Conservation (phyloP, 2,797 vertebrate species). For the Semaprochilodus insignis region DNA sequence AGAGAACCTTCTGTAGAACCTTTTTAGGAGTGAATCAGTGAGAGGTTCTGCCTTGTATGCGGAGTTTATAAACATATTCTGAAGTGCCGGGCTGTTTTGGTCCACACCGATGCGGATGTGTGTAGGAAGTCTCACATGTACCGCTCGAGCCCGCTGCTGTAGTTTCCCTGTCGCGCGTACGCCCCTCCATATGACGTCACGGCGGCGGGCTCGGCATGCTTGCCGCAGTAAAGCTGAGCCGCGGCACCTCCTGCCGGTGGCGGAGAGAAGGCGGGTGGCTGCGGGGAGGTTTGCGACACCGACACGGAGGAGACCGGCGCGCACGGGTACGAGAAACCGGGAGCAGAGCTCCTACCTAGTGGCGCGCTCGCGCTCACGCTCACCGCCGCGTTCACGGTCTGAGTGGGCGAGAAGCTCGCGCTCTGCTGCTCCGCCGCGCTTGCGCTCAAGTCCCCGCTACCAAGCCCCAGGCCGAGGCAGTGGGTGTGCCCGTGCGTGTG, state of each 20-base stretch:
- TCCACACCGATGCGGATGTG: too few relatives aligned
- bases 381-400: background rate
- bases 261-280: constrained; percentile 60
- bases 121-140: constrained; percentile 82
- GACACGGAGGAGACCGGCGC: background rate
- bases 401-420: background rate
- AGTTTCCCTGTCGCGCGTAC: constrained; percentile 90
- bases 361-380: background rate
- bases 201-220: constrained; percentile 82
- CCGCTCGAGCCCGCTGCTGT: constrained; percentile 86
- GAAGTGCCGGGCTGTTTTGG: too few relatives aligned
- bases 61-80: background rate
- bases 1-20: too few relatives aligned
- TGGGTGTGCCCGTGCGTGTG: constrained; percentile 78
- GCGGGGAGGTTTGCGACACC: background rate
- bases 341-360: background rate
- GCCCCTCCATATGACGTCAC: constrained; percentile 84
- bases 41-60: too few relatives aligned
- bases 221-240: constrained; percentile 73
- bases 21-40: too few relatives aligned
- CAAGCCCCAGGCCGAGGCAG: constrained; percentile 78
- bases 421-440: constrained; percentile 69
- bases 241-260: constrained; percentile 32
- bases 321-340: background rate
- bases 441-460: constrained; percentile 75